Evolutionary conservation across 2,888 invertebrate species (phyloP).

Genomic region (Scotopteryx bipunctaria): DNA sequence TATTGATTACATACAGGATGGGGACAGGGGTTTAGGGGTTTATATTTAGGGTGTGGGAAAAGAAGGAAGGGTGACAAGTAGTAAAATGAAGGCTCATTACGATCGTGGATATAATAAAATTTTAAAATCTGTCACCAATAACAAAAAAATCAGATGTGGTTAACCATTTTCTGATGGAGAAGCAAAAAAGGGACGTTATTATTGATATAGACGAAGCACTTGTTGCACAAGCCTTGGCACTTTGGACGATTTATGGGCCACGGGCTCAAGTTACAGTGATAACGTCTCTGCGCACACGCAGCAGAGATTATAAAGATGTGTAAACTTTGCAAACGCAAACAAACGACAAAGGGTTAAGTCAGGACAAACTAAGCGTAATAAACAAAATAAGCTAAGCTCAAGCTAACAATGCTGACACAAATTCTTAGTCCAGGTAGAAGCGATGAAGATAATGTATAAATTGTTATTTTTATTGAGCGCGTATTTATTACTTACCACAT

Average conservation of each 20-base stretch:
- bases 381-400: constrained; percentile 12
- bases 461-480: no score
- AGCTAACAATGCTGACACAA: constrained; percentile 22
- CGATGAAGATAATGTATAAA: no score
- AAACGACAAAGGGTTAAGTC: constrained; percentile 48
- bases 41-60: constrained; percentile 48
- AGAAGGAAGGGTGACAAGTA: constrained; percentile 25
- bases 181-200: constrained; percentile 44
- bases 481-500: no score
- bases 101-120: constrained; percentile 10
- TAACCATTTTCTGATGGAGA: not conserved
- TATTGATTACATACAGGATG: constrained; percentile 62
- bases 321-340: constrained; percentile 53
- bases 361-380: constrained; percentile 31
- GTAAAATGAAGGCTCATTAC: constrained; percentile 19
- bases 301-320: constrained; percentile 56
- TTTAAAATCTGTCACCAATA: constrained; percentile 8
- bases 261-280: constrained; percentile 73
- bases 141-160: constrained; percentile 6
- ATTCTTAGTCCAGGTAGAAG: no score
- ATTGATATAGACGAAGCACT: constrained; percentile 61
- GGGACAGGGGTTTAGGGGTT: constrained; percentile 50
- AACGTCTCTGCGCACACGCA: constrained; percentile 63
- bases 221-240: constrained; percentile 73
- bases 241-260: constrained; percentile 73